Evolutionary conservation across 2,113 vertebrate species (phyloP), one percentile per base, ranked within the genome.

Genomic region (Anolis sagrei): DNA sequence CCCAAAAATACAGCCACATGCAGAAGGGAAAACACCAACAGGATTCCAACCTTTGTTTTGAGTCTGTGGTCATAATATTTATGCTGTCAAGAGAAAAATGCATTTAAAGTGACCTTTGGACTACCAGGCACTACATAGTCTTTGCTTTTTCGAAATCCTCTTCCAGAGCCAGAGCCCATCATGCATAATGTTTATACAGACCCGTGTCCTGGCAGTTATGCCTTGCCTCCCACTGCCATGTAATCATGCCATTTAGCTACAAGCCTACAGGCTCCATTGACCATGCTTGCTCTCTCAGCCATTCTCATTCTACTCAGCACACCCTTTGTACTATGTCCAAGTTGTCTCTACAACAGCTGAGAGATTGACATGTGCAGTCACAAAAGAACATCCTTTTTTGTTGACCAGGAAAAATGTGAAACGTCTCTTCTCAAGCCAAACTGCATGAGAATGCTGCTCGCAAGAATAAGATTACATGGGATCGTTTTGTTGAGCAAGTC

Each of bases 301-400:
- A 5, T 0, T 0, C 72, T 36, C 66, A 39, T 36, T 84, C 39
- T 64, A 25, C n/a, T 69, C 79, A 79, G 74, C 32, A 69, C 69
- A 6, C 16, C 70, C 79, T 74, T n/a, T 84, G 36, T 29, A 0
- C 2, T 1, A 1, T 11, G 49, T 70, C 7, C 16, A 27, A 58
- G 36, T 6, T 72, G 78, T 74, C 74, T 82, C 32, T 34, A 64
- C 64, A 0, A 4, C 44, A 18, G 25, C 36, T 36, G 48, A 91
- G 27, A 76, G 70, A 54, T 76, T 54, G 74, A 73, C 34, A 62
- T 62, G n/a, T 36, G 34, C 27, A 44, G 1, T 61, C 27, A 76
- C 39, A 88, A 90, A 90, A 86, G 34, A 14, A 51, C 62, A 49
- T 13, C 14, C 29, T 69, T 49, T n/a, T 19, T 36, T 54, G 39